Evolutionary conservation across 1,140 invertebrate genomes (phyloP).

Genomic region (Hormaphis cornu): DNA sequence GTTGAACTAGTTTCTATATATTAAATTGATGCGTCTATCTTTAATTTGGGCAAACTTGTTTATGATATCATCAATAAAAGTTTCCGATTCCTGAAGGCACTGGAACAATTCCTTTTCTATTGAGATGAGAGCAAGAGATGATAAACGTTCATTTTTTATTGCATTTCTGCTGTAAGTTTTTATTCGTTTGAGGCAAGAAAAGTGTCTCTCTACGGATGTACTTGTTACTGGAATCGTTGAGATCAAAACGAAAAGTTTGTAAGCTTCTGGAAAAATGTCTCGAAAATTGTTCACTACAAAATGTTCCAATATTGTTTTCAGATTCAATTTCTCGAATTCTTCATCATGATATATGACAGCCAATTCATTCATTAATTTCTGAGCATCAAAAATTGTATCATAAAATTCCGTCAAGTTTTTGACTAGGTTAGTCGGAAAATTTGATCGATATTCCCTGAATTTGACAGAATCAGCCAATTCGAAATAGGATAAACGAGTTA

Average conservation of each 20-base stretch:
- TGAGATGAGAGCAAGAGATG: neutral
- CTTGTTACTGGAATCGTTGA: neutral
- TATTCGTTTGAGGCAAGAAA: neutral
- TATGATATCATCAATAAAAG: neutral
- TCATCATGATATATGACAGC: neutral
- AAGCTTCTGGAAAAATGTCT: neutral
- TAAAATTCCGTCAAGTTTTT: neutral
- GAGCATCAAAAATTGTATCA: neutral
- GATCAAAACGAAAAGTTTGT: neutral
- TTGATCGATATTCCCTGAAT: neutral
- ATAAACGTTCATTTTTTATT: neutral
- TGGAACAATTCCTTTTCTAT: neutral
- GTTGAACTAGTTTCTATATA: no score
- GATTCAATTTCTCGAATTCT: neutral
- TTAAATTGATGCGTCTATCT: neutral
- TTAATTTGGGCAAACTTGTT: neutral
- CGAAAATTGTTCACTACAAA: no score
- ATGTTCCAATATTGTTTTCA: neutral
- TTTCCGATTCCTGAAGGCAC: neutral
- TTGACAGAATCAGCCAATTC: neutral
- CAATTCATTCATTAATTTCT: neutral
- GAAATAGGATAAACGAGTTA: neutral
- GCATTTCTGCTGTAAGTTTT: neutral
- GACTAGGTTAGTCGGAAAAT: neutral
- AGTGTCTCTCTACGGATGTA: neutral